Evolutionary conservation across 1,140 invertebrate species (phyloP).

Genomic region (Rhyacophila brunnea): DNA sequence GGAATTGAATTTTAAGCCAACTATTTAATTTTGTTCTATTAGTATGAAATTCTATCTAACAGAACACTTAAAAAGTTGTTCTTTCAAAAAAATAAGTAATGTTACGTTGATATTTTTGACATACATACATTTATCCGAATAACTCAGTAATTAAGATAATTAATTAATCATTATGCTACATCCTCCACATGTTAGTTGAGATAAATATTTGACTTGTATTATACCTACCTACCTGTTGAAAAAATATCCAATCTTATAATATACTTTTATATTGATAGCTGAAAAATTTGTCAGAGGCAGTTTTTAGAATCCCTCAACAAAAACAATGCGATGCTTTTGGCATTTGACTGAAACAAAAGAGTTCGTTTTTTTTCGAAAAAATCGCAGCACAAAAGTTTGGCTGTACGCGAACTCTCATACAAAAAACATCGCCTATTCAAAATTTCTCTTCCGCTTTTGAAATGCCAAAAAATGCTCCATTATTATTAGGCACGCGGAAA

Average conservation of each 20-base stretch:
- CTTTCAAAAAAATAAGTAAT: too few species aligned
- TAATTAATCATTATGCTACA: too few species aligned
- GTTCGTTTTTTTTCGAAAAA: constrained; percentile 26
- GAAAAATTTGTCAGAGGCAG: constrained; percentile 3
- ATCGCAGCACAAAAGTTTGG: constrained; percentile 33
- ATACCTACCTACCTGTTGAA: too few species aligned
- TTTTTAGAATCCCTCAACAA: constrained; percentile 28
- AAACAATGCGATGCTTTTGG: constrained; percentile 35
- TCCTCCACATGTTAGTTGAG: too few species aligned
- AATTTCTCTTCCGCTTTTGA: constrained; percentile 35
- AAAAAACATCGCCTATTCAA: constrained; percentile 36
- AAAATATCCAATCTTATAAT: not conserved
- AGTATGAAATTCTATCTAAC: too few species aligned
- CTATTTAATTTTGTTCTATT: too few species aligned
- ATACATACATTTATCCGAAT: too few species aligned
- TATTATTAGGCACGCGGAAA: constrained; percentile 28
- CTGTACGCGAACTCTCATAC: constrained; percentile 34
- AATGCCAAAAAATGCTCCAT: constrained; percentile 35
- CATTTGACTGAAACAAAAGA: constrained; percentile 36
- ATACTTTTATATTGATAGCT: not conserved
- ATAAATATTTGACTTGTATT: too few species aligned
- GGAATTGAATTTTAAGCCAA: too few species aligned
- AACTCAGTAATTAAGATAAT: too few species aligned
- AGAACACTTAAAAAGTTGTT: too few species aligned
- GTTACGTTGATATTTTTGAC: too few species aligned